Percentiles rank a stretch among this genome's conserved stretches.
Conservation (phyloP, 2,888 invertebrate genomes). For the Aphidius colemani region DNA sequence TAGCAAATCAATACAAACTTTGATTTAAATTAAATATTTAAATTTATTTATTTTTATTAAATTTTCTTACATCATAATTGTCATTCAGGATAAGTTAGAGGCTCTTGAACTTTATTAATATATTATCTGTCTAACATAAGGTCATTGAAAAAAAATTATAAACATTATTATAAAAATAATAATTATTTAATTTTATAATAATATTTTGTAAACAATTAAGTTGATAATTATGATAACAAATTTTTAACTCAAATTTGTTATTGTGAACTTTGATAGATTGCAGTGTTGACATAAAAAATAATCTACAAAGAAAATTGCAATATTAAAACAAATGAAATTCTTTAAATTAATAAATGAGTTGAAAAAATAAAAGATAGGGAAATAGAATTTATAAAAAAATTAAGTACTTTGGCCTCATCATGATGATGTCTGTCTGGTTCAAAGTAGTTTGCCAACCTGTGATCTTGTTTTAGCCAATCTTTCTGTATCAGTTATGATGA, state of each 20-base stretch:
- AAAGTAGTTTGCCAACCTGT: conserved; percentile 4
- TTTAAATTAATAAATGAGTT: conserved; percentile 11
- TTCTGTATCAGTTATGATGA: background rate
- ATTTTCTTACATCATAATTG: too few relatives aligned
- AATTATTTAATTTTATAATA: conserved; percentile 1
- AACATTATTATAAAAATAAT: background rate
- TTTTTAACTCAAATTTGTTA: conserved; percentile 18
- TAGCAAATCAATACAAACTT: too few relatives aligned
- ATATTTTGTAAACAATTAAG: background rate
- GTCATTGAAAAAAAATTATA: background rate
- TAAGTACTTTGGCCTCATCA: background rate
- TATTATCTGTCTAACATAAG: too few relatives aligned
- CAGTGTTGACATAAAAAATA: too few relatives aligned
- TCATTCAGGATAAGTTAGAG: too few relatives aligned
- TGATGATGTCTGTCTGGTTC: conserved; percentile 17
- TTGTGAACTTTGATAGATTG: too few relatives aligned
- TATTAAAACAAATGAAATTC: conserved; percentile 22
- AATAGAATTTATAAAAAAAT: conserved; percentile 5
- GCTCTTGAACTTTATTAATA: too few relatives aligned
- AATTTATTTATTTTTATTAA: too few relatives aligned
- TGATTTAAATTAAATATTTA: too few relatives aligned
- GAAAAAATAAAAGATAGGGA: background rate
- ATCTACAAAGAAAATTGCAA: too few relatives aligned
- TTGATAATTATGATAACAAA: background rate
- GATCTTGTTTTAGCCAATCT: conserved; percentile 15